Evolutionary conservation across 2,888 invertebrate genomes (phyloP).

Genomic region (Diloba caeruleocephala): DNA sequence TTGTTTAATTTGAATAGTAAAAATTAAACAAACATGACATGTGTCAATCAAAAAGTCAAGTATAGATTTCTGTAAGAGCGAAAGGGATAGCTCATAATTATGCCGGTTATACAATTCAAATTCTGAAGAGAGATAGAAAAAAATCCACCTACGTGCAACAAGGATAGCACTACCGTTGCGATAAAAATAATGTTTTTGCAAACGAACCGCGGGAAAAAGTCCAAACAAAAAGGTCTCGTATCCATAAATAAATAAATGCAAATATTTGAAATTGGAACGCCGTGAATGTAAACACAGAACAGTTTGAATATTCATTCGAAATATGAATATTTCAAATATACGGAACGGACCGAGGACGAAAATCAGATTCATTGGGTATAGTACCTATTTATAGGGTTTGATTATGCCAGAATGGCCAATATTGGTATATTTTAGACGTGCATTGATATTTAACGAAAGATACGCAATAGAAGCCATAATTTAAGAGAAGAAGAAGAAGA

Average conservation of each 20-base stretch:
- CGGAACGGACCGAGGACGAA: slow-evolving; percentile 69
- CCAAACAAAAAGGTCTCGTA: slow-evolving; percentile 74
- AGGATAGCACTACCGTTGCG: slow-evolving; percentile 10
- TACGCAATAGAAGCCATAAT: no score
- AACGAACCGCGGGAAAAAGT: slow-evolving; percentile 69
- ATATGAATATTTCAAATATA: slow-evolving; percentile 87
- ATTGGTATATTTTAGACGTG: neutral
- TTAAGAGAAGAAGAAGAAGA: no score
- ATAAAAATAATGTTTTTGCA: slow-evolving; percentile 41
- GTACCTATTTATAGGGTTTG: slow-evolving; percentile 22
- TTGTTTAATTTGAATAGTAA: slow-evolving; percentile 48
- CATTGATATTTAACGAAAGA: neutral
- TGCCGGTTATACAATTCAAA: slow-evolving; percentile 17
- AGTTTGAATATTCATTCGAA: slow-evolving; percentile 88
- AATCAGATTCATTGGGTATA: slow-evolving; percentile 82
- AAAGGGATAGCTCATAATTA: slow-evolving; percentile 17
- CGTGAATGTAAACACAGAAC: slow-evolving; percentile 86
- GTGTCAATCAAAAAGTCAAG: slow-evolving; percentile 67
- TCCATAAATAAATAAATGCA: slow-evolving; percentile 87
- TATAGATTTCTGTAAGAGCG: slow-evolving; percentile 1
- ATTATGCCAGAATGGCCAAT: slow-evolving; percentile 4
- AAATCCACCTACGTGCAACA: slow-evolving; percentile 22
- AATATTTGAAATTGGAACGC: slow-evolving; percentile 88
- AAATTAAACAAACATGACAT: slow-evolving; percentile 56
- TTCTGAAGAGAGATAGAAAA: slow-evolving; percentile 31